Evolutionary conservation across 2,888 invertebrate genomes (phyloP).

Genomic region (Drosophila recens): DNA sequence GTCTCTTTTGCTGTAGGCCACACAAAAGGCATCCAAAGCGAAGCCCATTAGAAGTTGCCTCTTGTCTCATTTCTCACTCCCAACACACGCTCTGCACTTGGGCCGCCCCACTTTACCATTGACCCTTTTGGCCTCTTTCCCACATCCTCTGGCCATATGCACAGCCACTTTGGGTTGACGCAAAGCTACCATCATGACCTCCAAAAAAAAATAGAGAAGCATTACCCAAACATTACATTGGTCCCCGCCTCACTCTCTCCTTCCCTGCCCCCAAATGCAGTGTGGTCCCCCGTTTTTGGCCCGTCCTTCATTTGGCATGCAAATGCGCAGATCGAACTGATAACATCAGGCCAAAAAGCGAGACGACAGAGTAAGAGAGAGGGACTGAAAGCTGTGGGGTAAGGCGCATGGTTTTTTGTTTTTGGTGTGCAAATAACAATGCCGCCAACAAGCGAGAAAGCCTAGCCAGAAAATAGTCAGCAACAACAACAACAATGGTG

Average conservation of each 20-base stretch:
- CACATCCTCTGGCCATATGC: slow-evolving; percentile 62
- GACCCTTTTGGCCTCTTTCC: slow-evolving; percentile 65
- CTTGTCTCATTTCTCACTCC: slow-evolving; percentile 22
- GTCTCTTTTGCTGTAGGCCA: slow-evolving; percentile 5
- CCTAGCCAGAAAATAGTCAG: slow-evolving; percentile 50
- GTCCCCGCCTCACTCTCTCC: no score
- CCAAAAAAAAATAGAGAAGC: slow-evolving; percentile 27
- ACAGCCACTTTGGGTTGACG: slow-evolving; percentile 70
- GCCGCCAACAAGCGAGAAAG: slow-evolving; percentile 64
- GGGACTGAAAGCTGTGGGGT: not conserved
- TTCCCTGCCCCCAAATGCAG: slow-evolving; percentile 1
- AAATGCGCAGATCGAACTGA: slow-evolving; percentile 79
- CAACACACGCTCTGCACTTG: slow-evolving; percentile 13
- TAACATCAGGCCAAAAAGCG: slow-evolving; percentile 73
- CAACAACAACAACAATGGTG: slow-evolving; percentile 37
- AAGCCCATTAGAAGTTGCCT: slow-evolving; percentile 41
- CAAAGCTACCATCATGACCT: slow-evolving; percentile 62
- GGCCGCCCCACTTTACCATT: slow-evolving; percentile 46
- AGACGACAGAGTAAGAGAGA: slow-evolving; percentile 6
- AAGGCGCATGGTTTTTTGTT: slow-evolving; percentile 50
- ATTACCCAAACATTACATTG: slow-evolving; percentile 57
- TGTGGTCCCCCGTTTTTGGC: slow-evolving; percentile 22
- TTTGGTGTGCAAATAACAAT: slow-evolving; percentile 70
- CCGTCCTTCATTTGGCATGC: slow-evolving; percentile 74
- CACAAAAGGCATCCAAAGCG: slow-evolving; percentile 15